Evolutionary conservation across 1,140 invertebrate species (phyloP).

Genomic region (Aporrectodea caliginosa): DNA sequence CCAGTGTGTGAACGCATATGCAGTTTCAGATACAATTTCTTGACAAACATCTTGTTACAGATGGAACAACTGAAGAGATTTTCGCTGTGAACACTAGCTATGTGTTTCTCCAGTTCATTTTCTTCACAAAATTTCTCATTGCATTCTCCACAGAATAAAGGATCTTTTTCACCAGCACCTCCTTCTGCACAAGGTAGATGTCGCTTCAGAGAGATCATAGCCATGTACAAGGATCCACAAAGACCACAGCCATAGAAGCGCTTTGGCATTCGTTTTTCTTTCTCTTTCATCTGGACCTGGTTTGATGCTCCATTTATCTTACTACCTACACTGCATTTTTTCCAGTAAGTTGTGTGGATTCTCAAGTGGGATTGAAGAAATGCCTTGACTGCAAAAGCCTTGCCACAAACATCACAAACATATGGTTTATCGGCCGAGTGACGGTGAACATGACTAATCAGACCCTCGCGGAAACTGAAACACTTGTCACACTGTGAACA

Average conservation of each 20-base stretch:
- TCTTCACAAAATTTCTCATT: not conserved
- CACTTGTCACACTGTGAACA: conserved; percentile 38
- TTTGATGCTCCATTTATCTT: too few relatives aligned
- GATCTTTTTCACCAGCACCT: not conserved
- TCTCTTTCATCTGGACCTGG: too few relatives aligned
- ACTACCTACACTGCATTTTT: too few relatives aligned
- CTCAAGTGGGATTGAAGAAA: conserved; percentile 4
- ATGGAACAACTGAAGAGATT: not conserved
- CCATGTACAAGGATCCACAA: not conserved
- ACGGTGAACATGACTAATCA: conserved; percentile 36
- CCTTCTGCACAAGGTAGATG: not conserved
- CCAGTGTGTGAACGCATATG: not conserved
- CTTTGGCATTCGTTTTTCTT: too few relatives aligned
- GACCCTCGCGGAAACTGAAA: conserved; percentile 34
- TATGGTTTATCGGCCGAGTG: conserved; percentile 39
- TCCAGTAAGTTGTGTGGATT: too few relatives aligned
- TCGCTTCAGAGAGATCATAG: not conserved
- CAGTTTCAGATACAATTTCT: not conserved
- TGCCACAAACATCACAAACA: conserved; percentile 36
- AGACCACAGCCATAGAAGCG: not conserved
- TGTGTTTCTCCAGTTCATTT: not conserved
- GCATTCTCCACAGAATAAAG: not conserved
- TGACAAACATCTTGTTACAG: not conserved
- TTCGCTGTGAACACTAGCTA: not conserved
- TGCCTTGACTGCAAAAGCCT: conserved; percentile 45